phyloP scores from a whole-genome alignment of 2,113 vertebrate species.

The Dicrurus megarhynchus region DNA sequence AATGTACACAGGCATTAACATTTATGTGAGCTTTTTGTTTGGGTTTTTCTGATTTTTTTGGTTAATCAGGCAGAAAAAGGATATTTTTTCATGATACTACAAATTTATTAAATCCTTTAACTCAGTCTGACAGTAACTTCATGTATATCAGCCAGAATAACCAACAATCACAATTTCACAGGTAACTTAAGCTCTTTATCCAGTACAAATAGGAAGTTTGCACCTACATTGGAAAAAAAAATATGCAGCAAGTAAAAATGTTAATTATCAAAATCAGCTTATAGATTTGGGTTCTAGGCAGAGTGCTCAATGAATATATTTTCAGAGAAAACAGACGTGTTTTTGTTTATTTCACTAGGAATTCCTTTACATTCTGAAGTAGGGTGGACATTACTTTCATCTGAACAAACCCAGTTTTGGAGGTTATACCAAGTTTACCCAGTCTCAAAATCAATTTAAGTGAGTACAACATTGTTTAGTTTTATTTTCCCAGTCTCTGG shows the following conservation, averaged over 20 bases:
- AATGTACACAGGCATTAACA: accelerated
- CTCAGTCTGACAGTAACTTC: neutral
- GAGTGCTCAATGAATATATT: neutral
- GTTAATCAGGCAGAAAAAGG: neutral
- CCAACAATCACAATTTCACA: neutral
- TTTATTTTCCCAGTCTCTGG: neutral
- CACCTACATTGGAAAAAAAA: neutral
- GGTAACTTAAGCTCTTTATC: neutral
- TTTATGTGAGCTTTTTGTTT: neutral
- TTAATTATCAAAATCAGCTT: neutral
- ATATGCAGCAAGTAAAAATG: neutral
- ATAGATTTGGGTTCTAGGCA: neutral
- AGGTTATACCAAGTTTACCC: neutral
- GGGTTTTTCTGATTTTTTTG: neutral
- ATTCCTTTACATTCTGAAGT: neutral
- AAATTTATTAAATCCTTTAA: neutral
- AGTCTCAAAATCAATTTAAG: neutral
- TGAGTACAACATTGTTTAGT: neutral
- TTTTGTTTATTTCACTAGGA: neutral
- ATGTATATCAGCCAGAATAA: neutral
- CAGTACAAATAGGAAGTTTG: neutral
- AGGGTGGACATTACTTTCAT: neutral
- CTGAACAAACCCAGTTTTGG: neutral
- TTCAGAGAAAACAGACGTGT: neutral
- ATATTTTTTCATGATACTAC: neutral